Conservation (phyloP, 2,797 vertebrate genomes). For the Eurystomus glaucurus region DNA sequence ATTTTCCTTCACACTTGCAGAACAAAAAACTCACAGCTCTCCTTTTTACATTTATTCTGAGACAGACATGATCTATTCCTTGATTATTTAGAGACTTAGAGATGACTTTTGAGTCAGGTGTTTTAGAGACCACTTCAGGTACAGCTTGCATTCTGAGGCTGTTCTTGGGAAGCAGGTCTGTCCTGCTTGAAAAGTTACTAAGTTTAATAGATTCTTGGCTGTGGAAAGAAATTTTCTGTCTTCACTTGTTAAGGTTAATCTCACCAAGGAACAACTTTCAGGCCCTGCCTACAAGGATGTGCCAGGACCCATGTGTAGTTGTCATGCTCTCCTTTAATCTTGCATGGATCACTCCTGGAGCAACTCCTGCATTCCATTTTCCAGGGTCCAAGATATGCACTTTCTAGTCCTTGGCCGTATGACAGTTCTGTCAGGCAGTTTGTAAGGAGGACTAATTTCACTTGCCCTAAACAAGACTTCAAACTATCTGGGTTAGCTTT, state of each 20-base stretch:
- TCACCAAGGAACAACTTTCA: rapidly evolving
- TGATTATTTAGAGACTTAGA: neutral
- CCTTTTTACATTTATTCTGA: neutral
- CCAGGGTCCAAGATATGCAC: neutral
- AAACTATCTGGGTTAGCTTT: neutral
- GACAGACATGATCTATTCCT: rapidly evolving
- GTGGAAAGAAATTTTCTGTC: neutral
- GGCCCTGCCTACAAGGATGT: neutral
- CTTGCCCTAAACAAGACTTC: neutral
- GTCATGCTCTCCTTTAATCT: neutral
- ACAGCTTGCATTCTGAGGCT: neutral
- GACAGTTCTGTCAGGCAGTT: neutral
- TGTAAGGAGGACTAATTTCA: neutral
- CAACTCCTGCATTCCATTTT: neutral
- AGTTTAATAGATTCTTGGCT: neutral
- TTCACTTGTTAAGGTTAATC: neutral
- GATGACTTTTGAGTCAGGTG: neutral
- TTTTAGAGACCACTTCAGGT: neutral
- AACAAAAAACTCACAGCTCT: neutral
- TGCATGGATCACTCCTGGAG: neutral
- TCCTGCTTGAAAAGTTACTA: neutral
- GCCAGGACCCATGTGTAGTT: rapidly evolving
- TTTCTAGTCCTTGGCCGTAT: neutral
- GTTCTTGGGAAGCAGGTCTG: neutral
- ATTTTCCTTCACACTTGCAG: neutral